Base-by-base conservation (phyloP, 2,888 invertebrate species). In the Trachelus iudaicus region DNA sequence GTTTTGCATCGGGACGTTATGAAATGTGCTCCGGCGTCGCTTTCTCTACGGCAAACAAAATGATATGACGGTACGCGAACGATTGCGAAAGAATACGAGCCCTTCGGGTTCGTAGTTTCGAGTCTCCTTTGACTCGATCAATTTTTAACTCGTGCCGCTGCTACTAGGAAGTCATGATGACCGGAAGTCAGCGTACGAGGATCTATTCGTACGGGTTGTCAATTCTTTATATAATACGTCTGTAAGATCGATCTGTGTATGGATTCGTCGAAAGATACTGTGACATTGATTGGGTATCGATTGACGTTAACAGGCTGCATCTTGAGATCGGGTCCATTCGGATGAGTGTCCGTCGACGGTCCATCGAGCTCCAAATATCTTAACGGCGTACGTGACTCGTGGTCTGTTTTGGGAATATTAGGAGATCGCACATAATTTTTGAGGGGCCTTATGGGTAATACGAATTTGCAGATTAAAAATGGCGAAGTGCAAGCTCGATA, bases 11-110 rank as follows among this genome's bases (percentile, higher is more conserved):
- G 13, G 2, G 33, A 34, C 15, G 33, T 71, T 71, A 71, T 71
- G 71, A 71, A 71, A 71, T 71, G 31, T 33, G 31, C 76, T 74
- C 35, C 74, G 79, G 69, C 79, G 56, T 77, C 73, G 80, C 83
- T 83, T 83, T 83, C 83, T 83, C 83, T 71, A 81, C 78, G 68
- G 81, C 73, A 81, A 82, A 83, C 56, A 81, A 74, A 76, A 79
- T 76, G 73, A 56, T 56, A 23, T 76, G 34, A 40, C 69, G 75
- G n/a, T 34, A 40, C 35, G 30, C 34, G 33, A 11, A 37, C 75
- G 71, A 71, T 71, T 31, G 71, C 71, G 33, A 34, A 34, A 71
- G 71, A 34, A 2, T 56, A 23, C 56, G 23, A 9, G 71, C 71
- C 71, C 71, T 71, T 71, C 71, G 71, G 12, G 12, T 9, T 9